phyloP scores from a whole-genome alignment of 1,140 invertebrate species.

The Ctenoplectra terminalis region DNA sequence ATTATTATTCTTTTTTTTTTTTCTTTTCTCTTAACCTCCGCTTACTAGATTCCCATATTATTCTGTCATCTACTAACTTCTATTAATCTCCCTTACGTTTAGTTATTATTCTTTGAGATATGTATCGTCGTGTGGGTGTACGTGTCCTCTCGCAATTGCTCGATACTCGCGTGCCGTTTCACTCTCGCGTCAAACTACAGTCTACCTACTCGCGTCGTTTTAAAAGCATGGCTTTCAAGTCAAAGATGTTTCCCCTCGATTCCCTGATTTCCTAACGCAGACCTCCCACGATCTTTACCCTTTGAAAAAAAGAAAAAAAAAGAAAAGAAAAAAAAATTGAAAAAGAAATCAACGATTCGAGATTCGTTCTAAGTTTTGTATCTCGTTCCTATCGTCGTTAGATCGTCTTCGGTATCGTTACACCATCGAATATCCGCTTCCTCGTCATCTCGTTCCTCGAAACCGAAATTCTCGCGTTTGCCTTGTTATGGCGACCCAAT shows the following conservation, averaged over 20 bases:
- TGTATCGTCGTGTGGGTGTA: conserved; percentile 81
- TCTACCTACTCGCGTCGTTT: not conserved
- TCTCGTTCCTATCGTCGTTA: not conserved
- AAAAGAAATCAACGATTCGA: not conserved
- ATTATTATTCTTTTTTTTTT: not conserved
- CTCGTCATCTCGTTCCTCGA: conserved; percentile 2
- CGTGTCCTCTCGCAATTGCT: conserved; percentile 47
- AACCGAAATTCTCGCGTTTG: conserved; percentile 4
- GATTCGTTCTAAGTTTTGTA: not conserved
- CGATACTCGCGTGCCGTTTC: conserved; percentile 31
- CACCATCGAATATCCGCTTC: not conserved
- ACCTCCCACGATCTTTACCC: not conserved
- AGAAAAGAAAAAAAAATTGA: too few relatives aligned
- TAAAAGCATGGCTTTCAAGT: too few relatives aligned
- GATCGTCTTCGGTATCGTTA: not conserved
- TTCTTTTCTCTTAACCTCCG: conserved; percentile 22
- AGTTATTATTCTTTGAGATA: conserved; percentile 84
- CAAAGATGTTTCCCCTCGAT: not conserved
- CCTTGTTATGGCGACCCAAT: not conserved
- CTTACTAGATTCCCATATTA: conserved; percentile 27
- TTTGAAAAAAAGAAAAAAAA: not conserved
- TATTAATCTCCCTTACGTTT: conserved; percentile 80
- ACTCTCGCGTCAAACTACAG: conserved; percentile 7
- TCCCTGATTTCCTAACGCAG: too few relatives aligned
- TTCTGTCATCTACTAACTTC: conserved; percentile 64